Percentiles rank a stretch among this genome's conserved stretches.
Conservation (phyloP, 2,113 vertebrate genomes). For the Toxotes chatareus region DNA sequence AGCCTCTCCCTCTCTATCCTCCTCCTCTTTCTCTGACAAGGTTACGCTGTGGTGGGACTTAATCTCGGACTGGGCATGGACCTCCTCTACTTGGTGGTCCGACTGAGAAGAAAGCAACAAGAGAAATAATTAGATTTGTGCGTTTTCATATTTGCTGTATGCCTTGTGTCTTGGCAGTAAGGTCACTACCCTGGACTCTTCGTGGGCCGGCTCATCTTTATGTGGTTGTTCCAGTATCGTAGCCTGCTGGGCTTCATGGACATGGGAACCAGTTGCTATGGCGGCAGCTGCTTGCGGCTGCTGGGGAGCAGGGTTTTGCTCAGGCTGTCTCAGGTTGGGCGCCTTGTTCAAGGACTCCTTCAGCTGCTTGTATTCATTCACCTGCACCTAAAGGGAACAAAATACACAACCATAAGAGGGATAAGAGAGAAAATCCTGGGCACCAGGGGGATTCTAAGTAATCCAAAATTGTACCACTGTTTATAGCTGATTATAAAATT, state of each 20-base stretch:
- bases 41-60: conserved; percentile 76
- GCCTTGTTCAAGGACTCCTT: conserved; percentile 89
- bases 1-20: conserved; percentile 88
- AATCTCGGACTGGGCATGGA: conserved; percentile 77
- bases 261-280: not conserved
- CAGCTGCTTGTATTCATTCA: conserved; percentile 92
- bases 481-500: too few relatives aligned
- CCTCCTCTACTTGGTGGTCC: conserved; percentile 42
- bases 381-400: conserved; percentile 86
- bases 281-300: conserved; percentile 15
- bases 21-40: conserved; percentile 76
- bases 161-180: not conserved
- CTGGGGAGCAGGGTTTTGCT: conserved; percentile 44
- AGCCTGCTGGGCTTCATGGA: conserved; percentile 27
- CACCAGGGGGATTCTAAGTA: not conserved
- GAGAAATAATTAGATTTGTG: not conserved
- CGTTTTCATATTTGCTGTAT: not conserved
- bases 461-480: not conserved
- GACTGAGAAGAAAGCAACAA: conserved; percentile 27
- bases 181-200: conserved; percentile 63
- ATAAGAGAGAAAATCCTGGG: not conserved
- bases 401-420: not conserved
- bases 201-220: conserved; percentile 1
- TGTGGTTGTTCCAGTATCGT: not conserved
- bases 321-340: conserved; percentile 81